phyloP scores from a whole-genome alignment of 2,113 vertebrate species.

The Peucedramus taeniatus region DNA sequence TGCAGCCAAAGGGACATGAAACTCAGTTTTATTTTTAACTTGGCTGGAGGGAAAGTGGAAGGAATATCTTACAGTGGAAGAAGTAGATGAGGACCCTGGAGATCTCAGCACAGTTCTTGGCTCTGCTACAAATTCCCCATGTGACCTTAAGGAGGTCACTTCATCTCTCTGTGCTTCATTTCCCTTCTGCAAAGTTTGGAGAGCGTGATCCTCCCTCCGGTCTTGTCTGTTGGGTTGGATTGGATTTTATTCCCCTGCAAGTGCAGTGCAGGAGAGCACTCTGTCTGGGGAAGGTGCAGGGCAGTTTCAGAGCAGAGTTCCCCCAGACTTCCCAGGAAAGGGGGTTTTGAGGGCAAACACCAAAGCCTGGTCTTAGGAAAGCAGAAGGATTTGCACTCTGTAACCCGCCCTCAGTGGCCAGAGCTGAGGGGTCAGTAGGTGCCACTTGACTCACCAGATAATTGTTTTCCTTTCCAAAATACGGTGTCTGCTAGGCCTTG shows the following conservation, averaged over 20 bases:
- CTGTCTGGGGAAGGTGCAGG: neutral
- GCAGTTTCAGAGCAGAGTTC: rapidly evolving
- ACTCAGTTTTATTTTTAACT: neutral
- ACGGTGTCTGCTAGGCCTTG: rapidly evolving
- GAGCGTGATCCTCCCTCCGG: neutral
- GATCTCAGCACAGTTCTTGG: neutral
- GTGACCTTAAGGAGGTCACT: neutral
- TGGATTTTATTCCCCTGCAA: neutral
- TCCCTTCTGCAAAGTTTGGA: conserved; percentile 17
- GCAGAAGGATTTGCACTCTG: neutral
- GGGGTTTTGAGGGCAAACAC: neutral
- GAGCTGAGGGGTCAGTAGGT: neutral
- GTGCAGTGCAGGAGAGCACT: neutral
- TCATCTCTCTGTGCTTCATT: neutral
- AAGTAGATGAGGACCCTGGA: neutral
- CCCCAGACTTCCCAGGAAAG: no score
- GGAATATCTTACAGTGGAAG: neutral
- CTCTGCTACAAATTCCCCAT: neutral
- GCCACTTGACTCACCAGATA: neutral
- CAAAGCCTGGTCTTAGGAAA: neutral
- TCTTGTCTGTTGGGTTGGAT: neutral
- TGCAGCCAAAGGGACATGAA: neutral
- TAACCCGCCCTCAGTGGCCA: neutral
- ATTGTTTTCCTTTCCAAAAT: neutral
- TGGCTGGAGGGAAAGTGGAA: neutral